Percentiles rank a stretch among this genome's conserved stretches.
These are phyloP conservation scores for Lymantria dispar DNA, from an alignment of 2,888 invertebrate species.

Conservation along the genomic window DNA sequence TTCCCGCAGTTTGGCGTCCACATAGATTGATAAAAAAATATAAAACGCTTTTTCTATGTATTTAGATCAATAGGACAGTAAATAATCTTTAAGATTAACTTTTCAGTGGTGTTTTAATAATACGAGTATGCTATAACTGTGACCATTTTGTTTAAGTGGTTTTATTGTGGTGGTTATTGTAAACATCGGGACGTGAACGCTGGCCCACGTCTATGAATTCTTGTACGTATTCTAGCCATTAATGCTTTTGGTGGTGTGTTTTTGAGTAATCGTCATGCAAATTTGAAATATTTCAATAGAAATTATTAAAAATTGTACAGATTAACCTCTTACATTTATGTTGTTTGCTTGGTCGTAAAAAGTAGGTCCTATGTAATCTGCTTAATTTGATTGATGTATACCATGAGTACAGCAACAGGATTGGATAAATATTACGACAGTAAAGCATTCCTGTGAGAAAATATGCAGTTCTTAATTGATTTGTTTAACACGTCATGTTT, in stretches of 20 bases:
- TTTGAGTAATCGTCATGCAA: constrained; percentile 34
- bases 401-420: constrained; percentile 45
- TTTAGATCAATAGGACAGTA: constrained; percentile 61
- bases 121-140: constrained; percentile 64
- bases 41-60: constrained; percentile 68
- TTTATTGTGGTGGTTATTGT: constrained; percentile 70
- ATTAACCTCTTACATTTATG: constrained; percentile 58
- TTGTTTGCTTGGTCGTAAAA: constrained; percentile 52
- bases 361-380: constrained; percentile 47
- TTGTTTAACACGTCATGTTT: constrained; percentile 24
- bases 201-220: constrained; percentile 81
- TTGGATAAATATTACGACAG: constrained; percentile 26
- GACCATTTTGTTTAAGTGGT: constrained; percentile 55
- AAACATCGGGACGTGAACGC: constrained; percentile 77
- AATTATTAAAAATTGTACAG: constrained; percentile 27
- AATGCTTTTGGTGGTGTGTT: constrained; percentile 46
- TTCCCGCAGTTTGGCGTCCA: constrained; percentile 82
- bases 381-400: constrained; percentile 40
- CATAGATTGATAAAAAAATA: constrained; percentile 68
- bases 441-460: constrained; percentile 16
- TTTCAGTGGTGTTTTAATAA: constrained; percentile 57
- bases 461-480: constrained; percentile 10
- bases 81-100: constrained; percentile 47
- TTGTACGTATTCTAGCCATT: constrained; percentile 75
- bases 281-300: constrained; percentile 36